A percentile compares a stretch with the other conserved stretches of the same genome.
Conservation (phyloP, 2,888 invertebrate genomes). For the Xestoiulus laeticollis region DNA sequence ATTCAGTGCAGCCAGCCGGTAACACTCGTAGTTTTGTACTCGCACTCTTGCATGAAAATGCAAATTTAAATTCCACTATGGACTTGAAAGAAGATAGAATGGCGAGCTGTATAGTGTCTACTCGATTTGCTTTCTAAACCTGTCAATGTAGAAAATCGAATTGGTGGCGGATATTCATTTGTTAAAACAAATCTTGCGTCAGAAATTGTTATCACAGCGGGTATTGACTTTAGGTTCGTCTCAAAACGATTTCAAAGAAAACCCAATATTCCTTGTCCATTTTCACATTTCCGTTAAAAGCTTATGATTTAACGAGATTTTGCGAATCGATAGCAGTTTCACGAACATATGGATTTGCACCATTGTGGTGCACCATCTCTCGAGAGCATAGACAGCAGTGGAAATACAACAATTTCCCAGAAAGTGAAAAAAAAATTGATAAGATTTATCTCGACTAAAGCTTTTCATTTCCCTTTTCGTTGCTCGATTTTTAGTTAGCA, state of each 20-base stretch:
- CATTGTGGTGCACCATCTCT: neutral
- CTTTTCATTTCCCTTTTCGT: neutral
- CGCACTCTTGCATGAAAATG: too few relatives aligned
- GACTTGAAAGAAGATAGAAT: too few relatives aligned
- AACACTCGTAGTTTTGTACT: too few relatives aligned
- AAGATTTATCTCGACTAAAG: neutral
- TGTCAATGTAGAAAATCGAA: too few relatives aligned
- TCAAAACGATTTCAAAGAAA: neutral
- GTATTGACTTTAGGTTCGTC: neutral
- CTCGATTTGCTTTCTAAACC: too few relatives aligned
- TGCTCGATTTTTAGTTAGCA: neutral
- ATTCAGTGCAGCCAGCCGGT: too few relatives aligned
- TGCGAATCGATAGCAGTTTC: neutral
- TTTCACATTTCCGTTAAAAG: constrained; percentile 12
- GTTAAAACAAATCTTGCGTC: neutral
- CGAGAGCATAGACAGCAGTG: neutral
- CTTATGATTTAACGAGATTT: neutral
- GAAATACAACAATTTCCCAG: neutral
- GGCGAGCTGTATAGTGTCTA: too few relatives aligned
- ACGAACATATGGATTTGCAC: neutral
- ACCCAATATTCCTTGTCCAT: neutral
- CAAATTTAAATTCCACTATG: too few relatives aligned
- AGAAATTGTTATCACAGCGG: neutral
- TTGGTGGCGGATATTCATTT: neutral
- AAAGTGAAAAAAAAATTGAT: neutral